Evolutionary conservation across 2,797 vertebrate species (phyloP), one percentile per base, ranked within the genome.

Genomic region (Micropoecilia bifurca): DNA sequence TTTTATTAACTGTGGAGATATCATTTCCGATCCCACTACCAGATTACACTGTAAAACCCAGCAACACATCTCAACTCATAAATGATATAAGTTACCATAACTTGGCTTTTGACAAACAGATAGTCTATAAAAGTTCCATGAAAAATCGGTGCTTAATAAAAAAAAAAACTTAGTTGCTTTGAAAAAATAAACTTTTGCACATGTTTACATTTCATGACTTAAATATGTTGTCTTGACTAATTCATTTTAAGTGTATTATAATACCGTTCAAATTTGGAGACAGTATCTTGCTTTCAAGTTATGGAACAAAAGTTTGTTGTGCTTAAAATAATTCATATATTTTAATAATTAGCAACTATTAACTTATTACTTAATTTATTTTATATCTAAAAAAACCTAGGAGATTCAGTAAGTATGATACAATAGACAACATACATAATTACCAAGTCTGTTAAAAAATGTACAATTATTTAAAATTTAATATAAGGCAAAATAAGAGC

Each of bases 21-120:
- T 74, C 39, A 79, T 88, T 91, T 82, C 87, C 85, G 74, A 80
- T 86, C 88, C 90, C 86, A 88, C 82, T 85, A 88, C 81, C 83
- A 88, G 82, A 92, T 89, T 46, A 71, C 43, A 71, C 68, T 71
- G 43, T 71, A 71, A 71, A 71, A 45, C 68, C 43, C 43, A 28
- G 45, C 25, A 46, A 2, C 43, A 71, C n/a, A 71, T 71, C 41
- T 46, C 22, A 71, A 28, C 41, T 28, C 41, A n/a, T 43, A 28
- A n/a, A 45, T 28, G 1, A 45, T n/a, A 45, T 25, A 6, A 46
- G 41, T 28, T 71, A 46, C 6, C 13, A 28, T 10, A 41, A 68
- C 9, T 12, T 41, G 36, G 6, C 20, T 25, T 22, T 66, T 66
- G 3, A 39, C 36, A 22, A 66, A 36, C 39, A 41, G 9, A 16